Conservation (phyloP, 2,888 invertebrate species). For the Tuberolachnus salignus region DNA sequence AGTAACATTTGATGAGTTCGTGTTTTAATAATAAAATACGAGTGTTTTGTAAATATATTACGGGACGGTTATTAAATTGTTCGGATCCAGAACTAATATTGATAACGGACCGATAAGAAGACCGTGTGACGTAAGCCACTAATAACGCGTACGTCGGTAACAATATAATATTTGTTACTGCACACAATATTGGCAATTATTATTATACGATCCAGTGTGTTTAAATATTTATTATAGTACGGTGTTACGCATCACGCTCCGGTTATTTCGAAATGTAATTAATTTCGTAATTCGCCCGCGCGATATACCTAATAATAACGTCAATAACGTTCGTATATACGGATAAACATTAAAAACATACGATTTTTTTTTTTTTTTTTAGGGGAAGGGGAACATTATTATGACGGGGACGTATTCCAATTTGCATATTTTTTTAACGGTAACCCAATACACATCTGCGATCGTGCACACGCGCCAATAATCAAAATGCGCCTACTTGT, state of each 20-base stretch:
- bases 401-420: not conserved
- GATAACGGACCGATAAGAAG: too few relatives aligned
- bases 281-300: constrained; percentile 16
- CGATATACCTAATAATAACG: too few relatives aligned
- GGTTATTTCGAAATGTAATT: constrained; percentile 36
- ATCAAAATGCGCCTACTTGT: too few relatives aligned
- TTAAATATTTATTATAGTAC: constrained; percentile 35
- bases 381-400: not conserved
- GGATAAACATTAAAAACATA: too few relatives aligned
- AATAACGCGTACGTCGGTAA: not conserved
- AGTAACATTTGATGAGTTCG: too few relatives aligned
- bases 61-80: too few relatives aligned
- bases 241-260: not conserved
- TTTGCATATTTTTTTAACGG: constrained; percentile 9
- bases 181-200: not conserved
- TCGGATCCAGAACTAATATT: too few relatives aligned
- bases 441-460: not conserved
- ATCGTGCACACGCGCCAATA: not conserved
- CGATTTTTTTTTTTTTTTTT: too few relatives aligned
- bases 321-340: not conserved
- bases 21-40: too few relatives aligned
- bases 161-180: not conserved
- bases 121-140: too few relatives aligned
- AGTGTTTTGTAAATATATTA: too few relatives aligned
- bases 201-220: not conserved